Base-by-base conservation (phyloP, 2,888 invertebrate species). In the Leucoptera coffeella region DNA sequence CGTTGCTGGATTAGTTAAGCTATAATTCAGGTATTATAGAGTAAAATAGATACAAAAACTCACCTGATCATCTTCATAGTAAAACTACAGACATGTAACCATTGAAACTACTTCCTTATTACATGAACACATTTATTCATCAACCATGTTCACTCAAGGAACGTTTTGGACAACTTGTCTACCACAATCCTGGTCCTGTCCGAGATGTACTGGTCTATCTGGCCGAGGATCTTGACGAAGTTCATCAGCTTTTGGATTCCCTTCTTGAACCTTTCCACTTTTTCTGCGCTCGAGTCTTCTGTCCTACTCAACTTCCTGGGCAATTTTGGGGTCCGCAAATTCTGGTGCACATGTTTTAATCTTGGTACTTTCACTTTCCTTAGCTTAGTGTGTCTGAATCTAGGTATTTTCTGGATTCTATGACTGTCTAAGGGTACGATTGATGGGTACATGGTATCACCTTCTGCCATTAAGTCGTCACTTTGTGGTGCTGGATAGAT, bases 161-260 rank as follows among this genome's bases (percentile, higher is more conserved):
- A 54, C 1, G 61, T 59, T 33, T 57, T 65, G 0, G 58, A 41
- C 14, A 69, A 36, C 35, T 64, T 64, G 21, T 69, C 67, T 6
- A 67, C 46, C 12, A 69, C 40, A 27, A 64, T 60, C 20, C 64
- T 41, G 6, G 57, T 58, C 31, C 69, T 45, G 22, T 67, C 64
- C 2, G 69, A 61, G 19, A 69, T 22, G 30, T 67, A 69, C 30
- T 56, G 52, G 22, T 67, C 67, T 14, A 69, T 51, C 37, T 61
- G 54, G 0, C 62, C 58, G 13, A 69, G 36, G 10, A 67, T 58
- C 39, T 61, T 67, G 2, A 67, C 65, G 2, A 64, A 47, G 20
- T 60, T 55, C 4, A 67, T 33, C 57, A 69, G 50, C 37, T 62
- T 65, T 36, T 62, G 57, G 1, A 69, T 48, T 1, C 59, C 64